Base-by-base conservation (phyloP, 2,797 vertebrate genomes). In the Eulemur mongoz region DNA sequence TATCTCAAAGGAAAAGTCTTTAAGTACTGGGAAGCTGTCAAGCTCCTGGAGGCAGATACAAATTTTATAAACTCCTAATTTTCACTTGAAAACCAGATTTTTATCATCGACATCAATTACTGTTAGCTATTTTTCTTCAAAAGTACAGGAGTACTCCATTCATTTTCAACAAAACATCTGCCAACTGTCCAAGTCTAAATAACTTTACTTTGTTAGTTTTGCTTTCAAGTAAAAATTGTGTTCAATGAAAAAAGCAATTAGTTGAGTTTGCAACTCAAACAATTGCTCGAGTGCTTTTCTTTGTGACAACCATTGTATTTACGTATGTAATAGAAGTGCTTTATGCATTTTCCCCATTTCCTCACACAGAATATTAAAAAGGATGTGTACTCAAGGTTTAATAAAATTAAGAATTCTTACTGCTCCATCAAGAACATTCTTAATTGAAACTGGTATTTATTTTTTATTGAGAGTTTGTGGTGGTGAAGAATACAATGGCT, bases 61-160 rank as follows among this genome's bases (percentile, higher is more conserved):
- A 18, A 20, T 61, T 95, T 89, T 85, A 85, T 35, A 70, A 93
- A 81, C 81, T 88, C 61, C n/a, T 27, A 38, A 90, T 90, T 97
- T 96, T 90, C 12, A 94, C 59, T 96, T 88, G 87, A 79, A 96
- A 95, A 90, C 27, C 54, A 54, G 54, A 43, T 83, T 97, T 93
- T 94, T 97, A 65, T 94, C 72, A 65, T 54, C 22, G 86, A 12
- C 18, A 14, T 86, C 75, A 84, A 63, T 76, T 89, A 43, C 57
- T 69, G 32, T 89, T 30, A 57, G 80, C 32, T 93, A 30, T 83
- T 96, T 89, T 96, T 91, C 75, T 89, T 88, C 63, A 65, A 30
- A 96, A 89, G 32, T 72, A 25, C 82, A n/a, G 50, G 63, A 48
- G 89, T 30, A 27, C 57, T 91, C 89, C 59, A 82, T 86, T 86